phyloP scores from a whole-genome alignment of 2,113 vertebrate genomes.

The Lates calcarifer region DNA sequence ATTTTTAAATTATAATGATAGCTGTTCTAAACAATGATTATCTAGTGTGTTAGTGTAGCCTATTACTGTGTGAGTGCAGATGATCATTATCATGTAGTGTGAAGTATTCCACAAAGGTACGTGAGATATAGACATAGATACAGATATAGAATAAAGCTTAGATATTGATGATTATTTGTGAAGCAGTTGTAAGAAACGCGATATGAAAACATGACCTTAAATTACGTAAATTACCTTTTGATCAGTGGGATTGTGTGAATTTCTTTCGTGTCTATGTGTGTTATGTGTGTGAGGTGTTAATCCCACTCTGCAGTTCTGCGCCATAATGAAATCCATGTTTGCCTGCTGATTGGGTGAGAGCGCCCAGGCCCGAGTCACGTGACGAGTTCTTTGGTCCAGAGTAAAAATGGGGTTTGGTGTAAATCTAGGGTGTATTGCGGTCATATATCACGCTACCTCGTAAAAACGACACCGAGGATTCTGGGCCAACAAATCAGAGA shows the following conservation, averaged over 20 bases:
- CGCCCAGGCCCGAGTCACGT: constrained; percentile 90
- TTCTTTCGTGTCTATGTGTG: constrained; percentile 36
- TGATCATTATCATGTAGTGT: not conserved
- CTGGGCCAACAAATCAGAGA: constrained; percentile 96
- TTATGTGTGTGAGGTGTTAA: constrained; percentile 64
- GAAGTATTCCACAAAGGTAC: not conserved
- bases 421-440: constrained; percentile 98
- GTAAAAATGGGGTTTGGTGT: constrained; percentile 97
- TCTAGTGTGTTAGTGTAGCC: not conserved
- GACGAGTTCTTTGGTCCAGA: constrained; percentile 88
- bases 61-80: not conserved
- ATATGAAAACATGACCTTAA: not conserved
- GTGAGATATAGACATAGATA: not conserved
- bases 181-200: not conserved
- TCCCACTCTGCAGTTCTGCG: constrained; percentile 62
- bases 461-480: constrained; percentile 99
- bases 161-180: not conserved
- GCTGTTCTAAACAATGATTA: not conserved
- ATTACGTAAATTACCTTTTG: not conserved
- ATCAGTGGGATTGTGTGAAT: constrained; percentile 15
- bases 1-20: not conserved
- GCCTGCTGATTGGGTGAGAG: constrained; percentile 86
- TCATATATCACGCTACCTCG: constrained; percentile 98
- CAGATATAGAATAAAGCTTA: not conserved
- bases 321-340: constrained; percentile 85